Percentiles rank a stretch among this genome's conserved stretches.
Conservation (phyloP, 2,797 vertebrate species). For the Thalassophryne amazonica region DNA sequence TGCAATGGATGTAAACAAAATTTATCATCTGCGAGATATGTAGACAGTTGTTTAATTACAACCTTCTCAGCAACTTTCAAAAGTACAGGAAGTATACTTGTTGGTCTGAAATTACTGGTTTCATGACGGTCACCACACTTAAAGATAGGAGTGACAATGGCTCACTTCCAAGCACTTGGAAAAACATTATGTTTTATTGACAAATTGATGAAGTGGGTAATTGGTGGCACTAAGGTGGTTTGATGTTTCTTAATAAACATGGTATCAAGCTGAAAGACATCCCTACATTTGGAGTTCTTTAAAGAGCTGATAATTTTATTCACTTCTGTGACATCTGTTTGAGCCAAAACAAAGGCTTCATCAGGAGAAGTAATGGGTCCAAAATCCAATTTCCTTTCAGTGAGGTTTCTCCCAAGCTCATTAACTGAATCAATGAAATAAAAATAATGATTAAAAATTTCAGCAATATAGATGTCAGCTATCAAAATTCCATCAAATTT, state of each 20-base stretch:
- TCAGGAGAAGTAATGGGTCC: neutral
- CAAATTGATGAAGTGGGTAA: neutral
- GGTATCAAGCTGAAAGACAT: neutral
- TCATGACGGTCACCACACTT: neutral
- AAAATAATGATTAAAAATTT: neutral
- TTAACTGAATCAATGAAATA: neutral
- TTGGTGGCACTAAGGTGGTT: neutral
- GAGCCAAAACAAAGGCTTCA: no score
- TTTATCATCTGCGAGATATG: no score
- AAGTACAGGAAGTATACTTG: neutral
- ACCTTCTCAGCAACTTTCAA: neutral
- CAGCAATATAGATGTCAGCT: no score
- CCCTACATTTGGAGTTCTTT: neutral
- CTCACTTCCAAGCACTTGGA: neutral
- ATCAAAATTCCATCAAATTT: no score
- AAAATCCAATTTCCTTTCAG: neutral
- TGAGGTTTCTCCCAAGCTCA: neutral
- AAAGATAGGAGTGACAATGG: constrained; percentile 1
- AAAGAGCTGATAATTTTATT: neutral
- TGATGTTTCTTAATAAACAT: neutral
- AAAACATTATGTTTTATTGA: neutral
- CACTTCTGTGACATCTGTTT: neutral
- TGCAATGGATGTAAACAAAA: neutral
- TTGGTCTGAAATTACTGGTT: neutral
- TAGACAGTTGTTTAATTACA: neutral